Base-by-base conservation (phyloP, 2,113 vertebrate genomes). In the Grammomys dolichurus region DNA sequence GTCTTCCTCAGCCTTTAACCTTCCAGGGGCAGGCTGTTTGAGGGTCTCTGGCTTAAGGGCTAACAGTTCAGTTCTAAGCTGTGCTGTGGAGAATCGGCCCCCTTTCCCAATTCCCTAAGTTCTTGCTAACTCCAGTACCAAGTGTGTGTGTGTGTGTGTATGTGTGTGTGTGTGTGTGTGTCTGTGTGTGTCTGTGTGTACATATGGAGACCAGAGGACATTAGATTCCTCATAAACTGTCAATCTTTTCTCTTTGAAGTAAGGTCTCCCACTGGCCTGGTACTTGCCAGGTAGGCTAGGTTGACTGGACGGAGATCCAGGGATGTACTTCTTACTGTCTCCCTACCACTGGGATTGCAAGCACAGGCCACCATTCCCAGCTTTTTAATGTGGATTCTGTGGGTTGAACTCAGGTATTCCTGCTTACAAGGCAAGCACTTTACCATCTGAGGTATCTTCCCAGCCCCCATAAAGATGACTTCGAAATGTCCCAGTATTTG, bases 371-470 rank as follows among this genome's bases (percentile, higher is more conserved):
- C 17, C 43, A 36, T 2, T 67, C 43, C 84, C 9, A 69, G 24
- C 17, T 51, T 86, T 36, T 48, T 48, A 48, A 63, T 6, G 1
- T 67, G 28, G 28, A 17, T 67, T 86, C 60, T 33, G 85, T 31
- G 31, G 7, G 0, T 33, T n/a, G 31, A n/a, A 26, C 46, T 24
- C 33, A 36, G 48, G 12, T 54, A 24, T 63, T 63, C 13, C 8
- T 28, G 6, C n/a, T 46, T 19, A 10, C 26, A 31, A 63, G 8
- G n/a, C 24, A 17, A 46, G 24, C 14, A 19, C 81, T 51, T 87
- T 54, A 26, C 1, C 0, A 0, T n/a, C 46, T n/a, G 33, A 54
- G 20, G 19, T 36, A 16, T 70, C 40, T 17, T 17, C 31, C 46
- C 31, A 17, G 28, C 26, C 16, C 60, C 33, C 31, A 36, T 70